Evolutionary conservation across 2,888 invertebrate species (phyloP).

Genomic region (Lycia hirtaria): DNA sequence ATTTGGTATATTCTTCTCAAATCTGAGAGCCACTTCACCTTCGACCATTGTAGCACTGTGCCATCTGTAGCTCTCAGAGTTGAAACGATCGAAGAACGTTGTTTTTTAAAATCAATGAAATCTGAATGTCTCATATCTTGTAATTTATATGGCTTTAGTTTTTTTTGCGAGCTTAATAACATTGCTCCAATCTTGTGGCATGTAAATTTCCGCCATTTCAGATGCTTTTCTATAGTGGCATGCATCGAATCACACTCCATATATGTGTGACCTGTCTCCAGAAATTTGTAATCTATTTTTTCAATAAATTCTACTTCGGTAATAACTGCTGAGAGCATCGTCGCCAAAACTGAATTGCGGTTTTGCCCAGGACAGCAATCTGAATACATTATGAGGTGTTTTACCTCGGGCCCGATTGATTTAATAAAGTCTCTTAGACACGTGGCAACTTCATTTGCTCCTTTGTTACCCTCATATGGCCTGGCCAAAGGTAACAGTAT

Average conservation of each 20-base stretch:
- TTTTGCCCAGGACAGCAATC: conserved; percentile 31
- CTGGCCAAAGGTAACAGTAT: too few species aligned
- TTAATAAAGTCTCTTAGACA: too few species aligned
- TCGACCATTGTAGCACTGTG: too few species aligned
- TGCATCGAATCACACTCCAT: conserved; percentile 25
- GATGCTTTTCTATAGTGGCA: conserved; percentile 29
- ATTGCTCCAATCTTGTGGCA: conserved; percentile 30
- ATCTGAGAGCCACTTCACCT: too few species aligned
- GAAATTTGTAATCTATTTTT: conserved; percentile 24
- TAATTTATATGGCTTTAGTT: conserved; percentile 7
- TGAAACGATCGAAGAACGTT: conserved; percentile 9
- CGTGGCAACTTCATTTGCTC: too few species aligned
- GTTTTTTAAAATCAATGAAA: conserved; percentile 20
- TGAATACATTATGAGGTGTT: conserved; percentile 26
- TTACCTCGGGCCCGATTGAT: too few species aligned
- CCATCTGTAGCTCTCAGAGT: conserved; percentile 12
- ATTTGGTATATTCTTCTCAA: too few species aligned
- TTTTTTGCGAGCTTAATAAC: neutral
- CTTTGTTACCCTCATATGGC: too few species aligned
- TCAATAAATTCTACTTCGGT: conserved; percentile 10
- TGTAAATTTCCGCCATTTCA: conserved; percentile 28
- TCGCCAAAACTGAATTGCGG: conserved; percentile 24
- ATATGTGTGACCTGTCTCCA: conserved; percentile 19
- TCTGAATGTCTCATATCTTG: conserved; percentile 20
- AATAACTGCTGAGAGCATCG: conserved; percentile 20